A percentile compares a stretch with the other conserved stretches of the same genome.
phyloP scores from a whole-genome alignment of 1,140 invertebrate species.

The Harpegnathos saltator region DNA sequence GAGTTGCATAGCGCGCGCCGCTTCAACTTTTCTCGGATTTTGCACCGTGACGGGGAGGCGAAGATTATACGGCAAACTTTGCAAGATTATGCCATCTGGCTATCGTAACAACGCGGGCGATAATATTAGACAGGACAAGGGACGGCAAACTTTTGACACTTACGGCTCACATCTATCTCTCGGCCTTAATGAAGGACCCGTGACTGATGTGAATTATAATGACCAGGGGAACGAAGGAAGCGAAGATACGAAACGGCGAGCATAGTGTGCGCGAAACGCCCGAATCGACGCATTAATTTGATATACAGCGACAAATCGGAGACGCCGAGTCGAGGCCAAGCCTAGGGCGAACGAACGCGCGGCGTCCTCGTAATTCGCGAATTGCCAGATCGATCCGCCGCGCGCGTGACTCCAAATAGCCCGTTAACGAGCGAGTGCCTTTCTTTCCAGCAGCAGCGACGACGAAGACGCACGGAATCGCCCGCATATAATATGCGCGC shows the following conservation, averaged over 20 bases:
- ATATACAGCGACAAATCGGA: too few relatives aligned
- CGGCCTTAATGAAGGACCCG: conserved; percentile 39
- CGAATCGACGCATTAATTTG: neutral
- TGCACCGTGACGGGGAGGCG: conserved; percentile 9
- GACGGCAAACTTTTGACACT: conserved; percentile 57
- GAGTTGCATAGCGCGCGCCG: too few relatives aligned
- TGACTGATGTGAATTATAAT: conserved; percentile 48
- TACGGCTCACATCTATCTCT: conserved; percentile 46
- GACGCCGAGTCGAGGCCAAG: too few relatives aligned
- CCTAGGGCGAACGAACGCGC: too few relatives aligned
- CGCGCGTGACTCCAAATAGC: too few relatives aligned
- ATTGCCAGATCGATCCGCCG: too few relatives aligned
- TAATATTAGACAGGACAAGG: conserved; percentile 41
- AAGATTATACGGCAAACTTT: conserved; percentile 51
- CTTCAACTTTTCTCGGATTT: conserved; percentile 38
- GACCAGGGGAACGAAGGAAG: neutral
- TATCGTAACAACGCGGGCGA: conserved; percentile 36
- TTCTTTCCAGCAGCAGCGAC: too few relatives aligned
- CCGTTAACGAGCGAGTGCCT: too few relatives aligned
- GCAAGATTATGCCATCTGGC: conserved; percentile 42
- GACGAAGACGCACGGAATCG: too few relatives aligned
- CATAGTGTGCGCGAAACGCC: neutral
- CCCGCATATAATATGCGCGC: too few relatives aligned
- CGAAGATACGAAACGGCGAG: conserved; percentile 2
- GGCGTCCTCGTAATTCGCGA: too few relatives aligned